Base-by-base conservation (phyloP, 2,888 invertebrate species). In the Oscheius sp. region DNA sequence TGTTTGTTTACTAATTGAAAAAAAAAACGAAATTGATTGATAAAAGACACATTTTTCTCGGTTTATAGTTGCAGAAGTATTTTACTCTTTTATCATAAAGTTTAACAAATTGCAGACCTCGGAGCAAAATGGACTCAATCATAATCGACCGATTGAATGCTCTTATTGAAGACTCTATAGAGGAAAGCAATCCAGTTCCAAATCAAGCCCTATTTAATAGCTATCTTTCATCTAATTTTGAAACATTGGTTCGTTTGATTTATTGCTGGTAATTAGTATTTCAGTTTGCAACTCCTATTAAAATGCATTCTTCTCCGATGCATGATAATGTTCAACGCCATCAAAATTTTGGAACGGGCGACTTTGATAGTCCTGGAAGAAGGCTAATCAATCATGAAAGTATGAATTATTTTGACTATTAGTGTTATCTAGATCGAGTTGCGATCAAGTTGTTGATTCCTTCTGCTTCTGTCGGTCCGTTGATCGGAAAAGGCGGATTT, bases 401-500 rank as follows among this genome's bases (percentile, higher is more conserved):
- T 52, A 52, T 29, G n/a, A n/a, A n/a, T 45, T 45, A 6, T 46
- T n/a, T 17, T 46, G 12, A 15, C 37, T 37, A 15, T 37, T 8
- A 8, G 15, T 15, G 37, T 37, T 37, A 12, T 57, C 15, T 34
- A 57, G 57, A 34, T 20, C 57, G 57, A 37, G 25, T 57, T 1
- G 34, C 57, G 10, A 25, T 57, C 1, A 57, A 57, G 39, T 10
- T 57, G 23, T 25, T 57, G 6, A 57, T 57, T 37, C 57, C 57
- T 20, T n/a, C 34, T 34, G 57, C 34, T 17, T 10, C 57, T 25
- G 57, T 57, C 1, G 57, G 57, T 2, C 57, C 57, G 3, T 15
- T 57, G 25, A 57, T 57, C 17, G 57, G 57, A 8, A 57, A 57
- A 25, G 57, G 57, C 2, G 57, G 57, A 2, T 57, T 57, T 39